Evolutionary conservation across 1,140 invertebrate genomes (phyloP), one percentile per base, ranked within the genome.

Genomic region (Bombus haemorrhoidalis): DNA sequence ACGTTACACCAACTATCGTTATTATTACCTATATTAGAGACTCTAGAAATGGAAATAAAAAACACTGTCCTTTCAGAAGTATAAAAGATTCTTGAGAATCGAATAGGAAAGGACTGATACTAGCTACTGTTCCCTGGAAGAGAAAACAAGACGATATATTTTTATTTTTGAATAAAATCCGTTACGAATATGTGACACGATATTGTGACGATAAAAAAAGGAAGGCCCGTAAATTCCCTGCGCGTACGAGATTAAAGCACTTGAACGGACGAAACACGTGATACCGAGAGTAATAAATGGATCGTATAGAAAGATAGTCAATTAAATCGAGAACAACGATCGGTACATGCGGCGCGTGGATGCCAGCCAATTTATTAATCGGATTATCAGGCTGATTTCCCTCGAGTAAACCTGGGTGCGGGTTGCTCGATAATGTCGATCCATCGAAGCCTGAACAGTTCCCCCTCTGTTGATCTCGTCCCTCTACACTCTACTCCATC

Each of bases 331-430:
- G 82, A 92, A 91, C 91, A 92, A 91, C 90, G 91, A 90, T 84
- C 87, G 84, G 79, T 85, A 79, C 69, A 81, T 13, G 69, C 39
- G 78, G 77, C 80, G 59, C 72, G 82, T 83, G 81, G 88, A 87
- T 77, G 73, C 80, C 72, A 82, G 91, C 91, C 94, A 95, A 95
- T 95, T 95, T 95, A 95, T 95, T 95, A 95, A 95, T 95, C 93
- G 93, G 92, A 95, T 95, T 95, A 95, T 94, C 92, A 91, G 89
- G 89, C 92, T 95, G 94, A 95, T 95, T 95, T 95, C 94, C 94
- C 94, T 91, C 89, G 92, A 92, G 94, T 91, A 91, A 91, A 89
- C 89, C 87, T 87, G 83, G 81, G 79, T 81, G 74, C 87, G 85
- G 62, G 85, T 80, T 89, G 77, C 72, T 41, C 80, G 91, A 92